phyloP scores from a whole-genome alignment of 2,113 vertebrate genomes.

The Callithrix jacchus region DNA sequence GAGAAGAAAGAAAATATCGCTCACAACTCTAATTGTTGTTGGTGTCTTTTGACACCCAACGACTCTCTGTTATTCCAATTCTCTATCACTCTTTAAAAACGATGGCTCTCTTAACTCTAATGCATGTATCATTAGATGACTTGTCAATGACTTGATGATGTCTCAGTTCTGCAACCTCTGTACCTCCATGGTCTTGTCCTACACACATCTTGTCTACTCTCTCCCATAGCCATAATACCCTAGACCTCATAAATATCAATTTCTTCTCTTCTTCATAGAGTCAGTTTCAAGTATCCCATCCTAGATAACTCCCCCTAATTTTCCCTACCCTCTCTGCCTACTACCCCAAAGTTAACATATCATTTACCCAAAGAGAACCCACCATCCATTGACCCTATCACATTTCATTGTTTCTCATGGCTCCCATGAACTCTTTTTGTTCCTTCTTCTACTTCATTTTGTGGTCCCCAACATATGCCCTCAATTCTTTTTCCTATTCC shows the following conservation, averaged over 20 bases:
- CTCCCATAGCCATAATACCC: fast-evolving
- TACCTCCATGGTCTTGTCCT: background rate
- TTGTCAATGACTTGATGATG: too few species aligned
- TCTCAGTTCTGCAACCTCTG: background rate
- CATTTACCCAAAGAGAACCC: background rate
- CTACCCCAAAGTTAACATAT: background rate
- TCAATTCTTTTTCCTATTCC: background rate
- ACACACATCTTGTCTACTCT: fast-evolving
- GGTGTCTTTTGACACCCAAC: background rate
- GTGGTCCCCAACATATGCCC: too few species aligned
- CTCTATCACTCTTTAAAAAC: background rate
- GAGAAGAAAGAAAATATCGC: too few species aligned
- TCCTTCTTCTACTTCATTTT: background rate
- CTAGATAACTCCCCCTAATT: background rate
- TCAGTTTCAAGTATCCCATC: fast-evolving
- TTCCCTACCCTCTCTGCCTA: background rate
- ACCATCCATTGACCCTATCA: background rate
- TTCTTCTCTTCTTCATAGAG: background rate
- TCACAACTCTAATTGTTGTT: background rate
- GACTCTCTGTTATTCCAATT: background rate
- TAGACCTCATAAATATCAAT: too few species aligned
- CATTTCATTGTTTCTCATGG: background rate
- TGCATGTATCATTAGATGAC: too few species aligned
- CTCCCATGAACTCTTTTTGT: background rate
- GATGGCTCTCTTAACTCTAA: background rate